phyloP scores from a whole-genome alignment of 2,888 invertebrate genomes.

The Clitarchus hookeri region DNA sequence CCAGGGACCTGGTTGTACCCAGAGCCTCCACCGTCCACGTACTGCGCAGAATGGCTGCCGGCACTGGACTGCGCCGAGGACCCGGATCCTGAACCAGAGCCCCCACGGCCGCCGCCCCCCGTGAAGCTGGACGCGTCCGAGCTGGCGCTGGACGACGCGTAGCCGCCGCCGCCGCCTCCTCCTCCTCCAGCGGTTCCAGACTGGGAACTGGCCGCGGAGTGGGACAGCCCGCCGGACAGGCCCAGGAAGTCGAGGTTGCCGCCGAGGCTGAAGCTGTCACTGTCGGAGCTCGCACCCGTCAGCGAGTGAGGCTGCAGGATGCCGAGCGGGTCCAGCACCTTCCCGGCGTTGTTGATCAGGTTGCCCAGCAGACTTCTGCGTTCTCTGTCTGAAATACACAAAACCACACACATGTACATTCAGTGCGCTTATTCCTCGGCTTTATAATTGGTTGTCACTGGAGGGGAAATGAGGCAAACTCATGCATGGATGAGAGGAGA shows the following conservation, averaged over 20 bases:
- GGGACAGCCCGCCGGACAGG: background rate
- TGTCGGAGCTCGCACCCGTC: background rate
- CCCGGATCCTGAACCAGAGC: background rate
- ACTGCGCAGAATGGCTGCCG: background rate
- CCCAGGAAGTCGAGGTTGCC: slow-evolving; percentile 18
- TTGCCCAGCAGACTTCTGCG: slow-evolving; percentile 16
- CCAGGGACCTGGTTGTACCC: background rate
- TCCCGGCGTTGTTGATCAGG: background rate
- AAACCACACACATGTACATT: too few relatives aligned
- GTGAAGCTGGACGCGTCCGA: background rate
- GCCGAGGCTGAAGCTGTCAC: background rate
- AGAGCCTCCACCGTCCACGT: background rate
- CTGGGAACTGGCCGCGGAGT: background rate
- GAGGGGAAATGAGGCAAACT: too few relatives aligned
- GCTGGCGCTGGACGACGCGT: background rate
- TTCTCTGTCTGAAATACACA: background rate
- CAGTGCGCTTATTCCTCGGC: too few relatives aligned
- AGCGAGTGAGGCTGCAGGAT: background rate
- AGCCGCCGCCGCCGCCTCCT: background rate
- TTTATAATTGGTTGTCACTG: too few relatives aligned
- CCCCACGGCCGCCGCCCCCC: background rate
- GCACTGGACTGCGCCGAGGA: background rate
- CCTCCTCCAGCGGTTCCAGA: background rate
- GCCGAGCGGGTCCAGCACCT: background rate
- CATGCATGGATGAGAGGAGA: too few relatives aligned